Base-by-base conservation (phyloP, 2,888 invertebrate genomes). In the Cephus nigrinus region DNA sequence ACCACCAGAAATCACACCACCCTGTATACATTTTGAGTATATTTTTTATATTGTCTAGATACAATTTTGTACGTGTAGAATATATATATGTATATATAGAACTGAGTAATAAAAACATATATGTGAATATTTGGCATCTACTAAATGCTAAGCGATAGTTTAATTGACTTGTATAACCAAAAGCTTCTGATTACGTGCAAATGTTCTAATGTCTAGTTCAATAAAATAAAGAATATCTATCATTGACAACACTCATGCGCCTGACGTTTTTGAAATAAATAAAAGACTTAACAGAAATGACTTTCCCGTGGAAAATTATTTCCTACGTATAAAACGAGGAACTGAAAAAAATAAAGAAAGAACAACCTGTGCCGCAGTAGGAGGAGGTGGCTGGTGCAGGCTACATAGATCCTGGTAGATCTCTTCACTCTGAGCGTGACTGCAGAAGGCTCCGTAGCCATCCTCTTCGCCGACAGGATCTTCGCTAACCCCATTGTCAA, bases 351-450 rank as follows among this genome's bases (percentile, higher is more conserved):
- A 80, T 12, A 79, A 84, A 40, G 78, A 80, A 82, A 80, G 85
- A 87, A 86, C 87, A 89, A 92, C 92, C 92, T 92, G 90, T 80
- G 84, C 86, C 83, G 88, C 86, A 82, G 88, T 88, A 82, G 90
- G 88, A 91, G 92, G 93, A 91, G 93, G 93, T 92, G 93, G 93
- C 91, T 91, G 92, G 86, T 90, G 92, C 90, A 96, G 94, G 87
- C 95, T 95, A 94, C 97, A 97, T 91, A 98, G 94, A 94, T 98
- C 98, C 93, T 98, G 97, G 94, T 98, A 98, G 92, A 98, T 97
- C 93, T 97, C 97, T 92, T 98, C 98, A 92, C 96, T 96, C 93
- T 95, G 95, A 90, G 95, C 93, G 92, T 95, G 94, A 92, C 95
- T 94, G 93, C 94, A 94, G 92, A 93, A 94, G 92, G 94, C 94